Evolutionary conservation across 2,113 vertebrate species (phyloP).

Genomic region (Ctenodactylus gundi): DNA sequence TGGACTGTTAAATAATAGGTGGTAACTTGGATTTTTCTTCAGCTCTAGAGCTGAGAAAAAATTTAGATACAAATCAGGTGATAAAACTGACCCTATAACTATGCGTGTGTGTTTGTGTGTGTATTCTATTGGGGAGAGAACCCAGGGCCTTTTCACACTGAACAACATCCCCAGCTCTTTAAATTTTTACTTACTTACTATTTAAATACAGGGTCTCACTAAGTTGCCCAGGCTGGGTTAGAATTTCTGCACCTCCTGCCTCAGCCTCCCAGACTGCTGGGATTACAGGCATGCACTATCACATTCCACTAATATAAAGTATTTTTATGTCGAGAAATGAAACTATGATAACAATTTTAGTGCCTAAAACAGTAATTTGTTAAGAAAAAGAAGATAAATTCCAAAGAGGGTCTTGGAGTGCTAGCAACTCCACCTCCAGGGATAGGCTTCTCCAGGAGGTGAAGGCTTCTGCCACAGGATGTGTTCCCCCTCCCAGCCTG

Average conservation of each 20-base stretch:
- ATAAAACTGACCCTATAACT: too few relatives aligned
- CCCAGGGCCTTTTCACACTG: background rate
- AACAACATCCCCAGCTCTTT: background rate
- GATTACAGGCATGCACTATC: background rate
- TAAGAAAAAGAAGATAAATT: background rate
- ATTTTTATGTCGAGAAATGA: background rate
- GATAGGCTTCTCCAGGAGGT: background rate
- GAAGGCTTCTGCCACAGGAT: background rate
- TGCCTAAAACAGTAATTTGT: background rate
- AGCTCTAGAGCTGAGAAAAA: slow-evolving; percentile 18
- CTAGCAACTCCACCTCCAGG: background rate
- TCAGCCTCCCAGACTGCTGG: background rate
- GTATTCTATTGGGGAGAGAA: background rate
- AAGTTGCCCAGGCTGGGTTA: background rate
- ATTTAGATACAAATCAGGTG: slow-evolving; percentile 22
- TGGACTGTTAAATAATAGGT: background rate
- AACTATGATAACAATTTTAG: background rate
- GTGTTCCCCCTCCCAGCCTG: background rate
- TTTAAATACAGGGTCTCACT: background rate
- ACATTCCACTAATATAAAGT: background rate
- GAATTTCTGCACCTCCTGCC: background rate
- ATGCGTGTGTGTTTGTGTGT: too few relatives aligned
- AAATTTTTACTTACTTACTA: too few relatives aligned
- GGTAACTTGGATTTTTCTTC: background rate
- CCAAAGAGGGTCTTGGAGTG: background rate